Percentiles rank a stretch among this genome's conserved stretches.
phyloP scores from a whole-genome alignment of 64 coral and sea anemone species.

The Montipora cactus region DNA sequence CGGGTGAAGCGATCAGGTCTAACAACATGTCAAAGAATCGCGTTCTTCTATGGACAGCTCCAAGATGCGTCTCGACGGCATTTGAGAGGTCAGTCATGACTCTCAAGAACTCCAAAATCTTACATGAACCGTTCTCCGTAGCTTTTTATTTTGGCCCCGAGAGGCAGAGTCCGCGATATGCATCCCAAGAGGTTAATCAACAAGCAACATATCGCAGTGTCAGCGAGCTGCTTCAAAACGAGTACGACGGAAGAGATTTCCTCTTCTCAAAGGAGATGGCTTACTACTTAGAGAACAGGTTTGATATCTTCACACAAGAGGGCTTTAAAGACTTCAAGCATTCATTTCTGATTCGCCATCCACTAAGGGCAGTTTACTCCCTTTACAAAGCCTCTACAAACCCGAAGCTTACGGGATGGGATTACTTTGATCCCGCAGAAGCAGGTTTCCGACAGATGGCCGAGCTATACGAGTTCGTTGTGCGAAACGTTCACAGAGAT shows the following conservation, averaged over 20 bases:
- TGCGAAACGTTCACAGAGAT: conserved; percentile 32
- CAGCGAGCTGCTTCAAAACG: conserved; percentile 62
- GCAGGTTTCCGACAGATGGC: conserved; percentile 89
- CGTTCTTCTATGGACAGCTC: conserved; percentile 94
- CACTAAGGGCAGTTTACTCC: conserved; percentile 70
- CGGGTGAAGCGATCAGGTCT: too few species aligned
- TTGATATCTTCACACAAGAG: conserved; percentile 81
- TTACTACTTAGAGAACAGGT: conserved; percentile 84
- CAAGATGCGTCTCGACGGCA: conserved; percentile 91
- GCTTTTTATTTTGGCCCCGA: conserved; percentile 91
- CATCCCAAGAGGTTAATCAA: conserved; percentile 38
- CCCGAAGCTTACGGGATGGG: conserved; percentile 89
- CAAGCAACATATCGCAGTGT: conserved; percentile 64
- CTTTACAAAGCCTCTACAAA: conserved; percentile 86
- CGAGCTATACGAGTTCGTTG: conserved; percentile 79
- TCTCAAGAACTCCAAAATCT: conserved; percentile 77
- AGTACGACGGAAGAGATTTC: conserved; percentile 83
- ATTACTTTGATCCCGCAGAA: conserved; percentile 89
- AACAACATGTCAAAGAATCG: conserved; percentile 55
- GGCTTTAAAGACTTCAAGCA: conserved; percentile 83
- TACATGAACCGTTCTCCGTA: conserved; percentile 89
- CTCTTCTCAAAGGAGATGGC: conserved; percentile 98
- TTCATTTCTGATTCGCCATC: conserved; percentile 87
- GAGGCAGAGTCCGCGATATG: conserved; percentile 81
- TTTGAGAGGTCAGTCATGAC: conserved; percentile 98